Conservation (phyloP, 2,113 vertebrate genomes). For the Corvus cornix region DNA sequence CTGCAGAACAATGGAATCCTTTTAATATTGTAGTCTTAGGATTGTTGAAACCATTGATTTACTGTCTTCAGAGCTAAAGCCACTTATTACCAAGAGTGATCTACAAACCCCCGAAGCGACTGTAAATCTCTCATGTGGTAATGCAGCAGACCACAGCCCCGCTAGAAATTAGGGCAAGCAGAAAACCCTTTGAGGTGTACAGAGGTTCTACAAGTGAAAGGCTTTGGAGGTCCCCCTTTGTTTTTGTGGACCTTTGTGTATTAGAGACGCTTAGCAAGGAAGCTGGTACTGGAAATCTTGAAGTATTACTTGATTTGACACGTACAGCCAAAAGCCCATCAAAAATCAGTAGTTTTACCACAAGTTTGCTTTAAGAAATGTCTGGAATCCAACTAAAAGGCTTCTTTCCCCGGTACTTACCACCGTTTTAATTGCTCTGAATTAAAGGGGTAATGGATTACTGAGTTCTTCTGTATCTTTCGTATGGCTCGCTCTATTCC, state of each 20-base stretch:
- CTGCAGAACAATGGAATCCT: conserved; percentile 43
- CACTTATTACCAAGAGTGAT: neutral
- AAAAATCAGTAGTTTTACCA: neutral
- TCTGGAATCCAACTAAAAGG: neutral
- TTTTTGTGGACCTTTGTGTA: neutral
- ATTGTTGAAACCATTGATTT: conserved; percentile 42
- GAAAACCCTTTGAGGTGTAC: neutral
- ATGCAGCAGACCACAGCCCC: neutral
- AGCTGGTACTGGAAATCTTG: neutral
- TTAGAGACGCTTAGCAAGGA: neutral
- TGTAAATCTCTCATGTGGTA: neutral
- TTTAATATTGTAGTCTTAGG: neutral
- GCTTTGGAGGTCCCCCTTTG: neutral
- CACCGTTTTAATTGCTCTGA: neutral
- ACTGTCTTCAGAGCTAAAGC: neutral
- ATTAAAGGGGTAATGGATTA: neutral
- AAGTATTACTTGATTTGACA: neutral
- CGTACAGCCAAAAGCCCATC: neutral
- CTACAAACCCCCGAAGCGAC: neutral
- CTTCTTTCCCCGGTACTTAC: neutral
- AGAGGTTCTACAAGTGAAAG: neutral
- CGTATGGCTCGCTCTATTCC: fast-evolving
- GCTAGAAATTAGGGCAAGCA: neutral
- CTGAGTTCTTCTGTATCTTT: neutral
- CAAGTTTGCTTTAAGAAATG: neutral